phyloP scores from a whole-genome alignment of 1,140 invertebrate genomes.

The Papilio dardanus region DNA sequence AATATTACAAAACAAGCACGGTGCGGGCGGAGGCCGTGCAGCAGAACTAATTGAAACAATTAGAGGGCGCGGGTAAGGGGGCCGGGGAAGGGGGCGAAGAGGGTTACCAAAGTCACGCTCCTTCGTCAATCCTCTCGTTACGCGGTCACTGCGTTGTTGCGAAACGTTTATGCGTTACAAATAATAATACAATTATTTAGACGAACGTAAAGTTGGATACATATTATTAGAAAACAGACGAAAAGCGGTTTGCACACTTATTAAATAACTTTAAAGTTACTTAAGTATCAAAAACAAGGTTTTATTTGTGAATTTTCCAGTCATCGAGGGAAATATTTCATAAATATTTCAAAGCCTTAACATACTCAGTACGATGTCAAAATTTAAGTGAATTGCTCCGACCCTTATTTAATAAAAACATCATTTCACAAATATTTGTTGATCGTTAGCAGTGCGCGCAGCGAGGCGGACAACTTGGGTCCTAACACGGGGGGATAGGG shows the following conservation, averaged over 20 bases:
- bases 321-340: no score
- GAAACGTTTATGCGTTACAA: background rate
- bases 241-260: no score
- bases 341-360: background rate
- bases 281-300: no score
- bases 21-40: background rate
- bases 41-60: slow-evolving; percentile 21
- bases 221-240: no score
- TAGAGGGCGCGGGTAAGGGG: slow-evolving; percentile 30
- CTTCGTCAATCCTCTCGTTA: background rate
- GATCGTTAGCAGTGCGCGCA: slow-evolving; percentile 49
- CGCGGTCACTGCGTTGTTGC: background rate
- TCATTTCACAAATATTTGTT: slow-evolving; percentile 59
- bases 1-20: background rate
- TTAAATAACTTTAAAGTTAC: no score
- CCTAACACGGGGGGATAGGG: slow-evolving; percentile 27
- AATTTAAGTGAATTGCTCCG: slow-evolving; percentile 41
- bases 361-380: background rate
- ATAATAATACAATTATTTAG: background rate
- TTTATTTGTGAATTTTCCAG: no score
- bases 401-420: slow-evolving; percentile 52
- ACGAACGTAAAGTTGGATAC: background rate
- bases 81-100: background rate
- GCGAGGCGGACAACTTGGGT: background rate
- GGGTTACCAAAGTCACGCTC: background rate